Evolutionary conservation across 2,113 vertebrate genomes (phyloP).

Genomic region (Parus major): DNA sequence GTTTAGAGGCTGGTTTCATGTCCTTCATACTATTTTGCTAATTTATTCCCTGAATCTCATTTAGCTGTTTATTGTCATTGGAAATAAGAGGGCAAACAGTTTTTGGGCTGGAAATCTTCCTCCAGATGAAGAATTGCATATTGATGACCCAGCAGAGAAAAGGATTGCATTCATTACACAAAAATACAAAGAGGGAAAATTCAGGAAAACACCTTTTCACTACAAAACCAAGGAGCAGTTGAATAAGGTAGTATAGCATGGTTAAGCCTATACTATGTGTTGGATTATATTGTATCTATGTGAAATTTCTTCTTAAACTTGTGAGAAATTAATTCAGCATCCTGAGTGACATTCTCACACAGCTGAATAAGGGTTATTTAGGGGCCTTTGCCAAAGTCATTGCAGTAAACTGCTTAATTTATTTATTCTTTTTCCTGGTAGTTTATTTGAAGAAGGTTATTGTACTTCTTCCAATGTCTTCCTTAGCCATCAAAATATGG

Average conservation of each 20-base stretch:
- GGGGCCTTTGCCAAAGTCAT: neutral
- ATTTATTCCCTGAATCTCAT: neutral
- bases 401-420: neutral
- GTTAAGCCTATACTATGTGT: neutral
- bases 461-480: neutral
- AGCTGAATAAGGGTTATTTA: neutral
- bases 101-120: slow-evolving; percentile 93
- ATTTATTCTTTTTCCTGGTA: neutral
- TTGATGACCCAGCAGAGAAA: slow-evolving; percentile 80
- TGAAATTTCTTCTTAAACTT: neutral
- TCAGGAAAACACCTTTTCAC: slow-evolving; percentile 75
- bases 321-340: neutral
- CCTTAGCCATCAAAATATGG: neutral
- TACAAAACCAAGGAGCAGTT: slow-evolving; percentile 82
- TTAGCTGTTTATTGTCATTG: slow-evolving; percentile 91
- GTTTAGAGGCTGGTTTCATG: neutral
- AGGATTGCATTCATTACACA: slow-evolving; percentile 86
- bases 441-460: neutral
- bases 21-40: neutral
- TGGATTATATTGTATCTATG: neutral
- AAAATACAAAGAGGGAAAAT: slow-evolving; percentile 94
- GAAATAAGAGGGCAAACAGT: slow-evolving; percentile 90
- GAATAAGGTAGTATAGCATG: slow-evolving; percentile 84
- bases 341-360: neutral
- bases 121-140: slow-evolving; percentile 81